phyloP scores from a whole-genome alignment of 2,797 vertebrate genomes.

The Uromys caudimaculatus region DNA sequence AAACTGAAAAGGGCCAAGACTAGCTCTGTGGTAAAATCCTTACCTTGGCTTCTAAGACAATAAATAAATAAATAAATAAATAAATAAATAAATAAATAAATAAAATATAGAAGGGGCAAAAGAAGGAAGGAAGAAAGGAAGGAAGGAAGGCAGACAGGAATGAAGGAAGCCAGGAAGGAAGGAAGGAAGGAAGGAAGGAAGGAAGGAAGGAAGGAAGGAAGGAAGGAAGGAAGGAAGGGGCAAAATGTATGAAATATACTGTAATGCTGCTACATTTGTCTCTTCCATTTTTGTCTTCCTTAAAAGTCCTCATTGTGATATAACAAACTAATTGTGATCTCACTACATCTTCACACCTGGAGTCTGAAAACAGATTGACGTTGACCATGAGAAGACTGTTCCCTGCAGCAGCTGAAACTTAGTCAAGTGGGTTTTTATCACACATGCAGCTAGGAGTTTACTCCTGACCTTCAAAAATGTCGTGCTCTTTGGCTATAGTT shows the following conservation, averaged over 20 bases:
- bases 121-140: neutral
- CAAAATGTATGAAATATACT: neutral
- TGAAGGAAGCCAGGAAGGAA: neutral
- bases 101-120: neutral
- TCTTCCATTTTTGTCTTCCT: neutral
- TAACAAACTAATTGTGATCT: neutral
- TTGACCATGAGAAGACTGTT: neutral
- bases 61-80: too few species aligned
- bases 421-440: neutral
- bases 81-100: too few species aligned
- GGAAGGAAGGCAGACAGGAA: neutral
- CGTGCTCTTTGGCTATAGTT: neutral
- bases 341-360: neutral
- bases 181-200: neutral
- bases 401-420: too few species aligned
- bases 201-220: neutral
- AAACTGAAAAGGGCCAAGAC: neutral
- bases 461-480: neutral
- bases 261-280: neutral
- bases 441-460: neutral
- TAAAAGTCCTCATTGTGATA: neutral
- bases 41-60: neutral
- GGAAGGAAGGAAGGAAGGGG: neutral
- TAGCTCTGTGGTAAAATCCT: neutral
- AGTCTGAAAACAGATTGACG: slow-evolving; percentile 35